phyloP scores from a whole-genome alignment of 37 sponge, comb jelly and placozoan species.

The Haliclona indistincta region DNA sequence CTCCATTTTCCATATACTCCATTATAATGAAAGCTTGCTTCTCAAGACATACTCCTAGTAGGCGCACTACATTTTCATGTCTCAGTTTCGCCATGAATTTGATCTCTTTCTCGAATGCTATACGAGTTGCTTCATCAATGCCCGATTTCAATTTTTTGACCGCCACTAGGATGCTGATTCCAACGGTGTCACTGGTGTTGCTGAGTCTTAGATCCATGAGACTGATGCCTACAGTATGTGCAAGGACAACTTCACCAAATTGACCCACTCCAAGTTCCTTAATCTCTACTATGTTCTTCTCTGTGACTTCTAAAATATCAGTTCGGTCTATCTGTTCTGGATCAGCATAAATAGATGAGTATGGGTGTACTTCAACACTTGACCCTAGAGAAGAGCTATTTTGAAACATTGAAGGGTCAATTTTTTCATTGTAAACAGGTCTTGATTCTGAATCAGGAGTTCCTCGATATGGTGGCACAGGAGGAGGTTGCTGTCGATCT shows the following conservation, averaged over 20 bases:
- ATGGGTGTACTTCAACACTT: conserved; percentile 40
- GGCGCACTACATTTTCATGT: conserved; percentile 61
- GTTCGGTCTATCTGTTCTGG: conserved; percentile 19
- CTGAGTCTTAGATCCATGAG: conserved; percentile 38
- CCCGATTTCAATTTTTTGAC: conserved; percentile 66
- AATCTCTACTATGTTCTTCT: conserved; percentile 24
- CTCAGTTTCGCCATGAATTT: conserved; percentile 78
- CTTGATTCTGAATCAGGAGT: background rate
- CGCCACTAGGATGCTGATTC: conserved; percentile 47
- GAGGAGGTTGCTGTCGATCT: background rate
- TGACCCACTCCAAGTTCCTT: conserved; percentile 67
- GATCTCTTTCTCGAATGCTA: conserved; percentile 77
- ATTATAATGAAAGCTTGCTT: conserved; percentile 67
- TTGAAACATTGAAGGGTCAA: conserved; percentile 32
- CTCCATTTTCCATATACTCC: conserved; percentile 95
- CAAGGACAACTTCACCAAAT: conserved; percentile 82
- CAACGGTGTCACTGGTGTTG: background rate
- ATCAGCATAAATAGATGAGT: conserved; percentile 62
- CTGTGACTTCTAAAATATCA: conserved; percentile 8
- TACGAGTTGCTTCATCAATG: conserved; percentile 8
- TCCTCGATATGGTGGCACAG: background rate
- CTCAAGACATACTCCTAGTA: conserved; percentile 65
- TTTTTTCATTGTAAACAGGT: conserved; percentile 34
- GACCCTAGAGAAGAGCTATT: background rate
- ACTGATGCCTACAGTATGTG: conserved; percentile 57